These are phyloP conservation scores for Megamerina dolium DNA, from an alignment of 2,888 invertebrate genomes.

Conservation along the genomic window DNA sequence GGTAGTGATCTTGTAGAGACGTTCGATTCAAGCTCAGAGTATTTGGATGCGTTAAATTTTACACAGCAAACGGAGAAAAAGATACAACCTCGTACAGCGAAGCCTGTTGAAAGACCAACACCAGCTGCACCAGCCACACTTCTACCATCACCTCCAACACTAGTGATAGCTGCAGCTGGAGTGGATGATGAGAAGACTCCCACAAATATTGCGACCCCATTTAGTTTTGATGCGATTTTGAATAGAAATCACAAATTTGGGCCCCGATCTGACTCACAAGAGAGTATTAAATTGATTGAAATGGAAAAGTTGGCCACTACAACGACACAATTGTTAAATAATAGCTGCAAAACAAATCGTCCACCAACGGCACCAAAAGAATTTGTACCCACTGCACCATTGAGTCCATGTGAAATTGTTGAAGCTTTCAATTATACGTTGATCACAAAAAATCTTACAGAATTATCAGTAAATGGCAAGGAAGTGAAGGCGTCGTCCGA, in stretches of 20 bases:
- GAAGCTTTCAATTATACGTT: constrained; percentile 35
- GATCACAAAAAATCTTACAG: constrained; percentile 27
- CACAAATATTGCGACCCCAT: constrained; percentile 34
- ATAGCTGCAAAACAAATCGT: not conserved
- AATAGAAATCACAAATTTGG: constrained; percentile 23
- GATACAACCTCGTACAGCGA: constrained; percentile 19
- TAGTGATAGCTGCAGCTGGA: not conserved
- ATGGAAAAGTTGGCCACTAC: constrained; percentile 30
- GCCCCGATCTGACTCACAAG: constrained; percentile 21
- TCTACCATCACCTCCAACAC: not conserved
- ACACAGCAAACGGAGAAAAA: constrained; percentile 20
- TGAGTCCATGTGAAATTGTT: constrained; percentile 28
- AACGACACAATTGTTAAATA: constrained; percentile 1
- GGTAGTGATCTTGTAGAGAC: constrained; percentile 45
- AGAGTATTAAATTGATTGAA: constrained; percentile 32
- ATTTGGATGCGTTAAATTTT: constrained; percentile 26
- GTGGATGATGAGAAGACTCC: constrained; percentile 39
- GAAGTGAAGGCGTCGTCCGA: constrained; percentile 6
- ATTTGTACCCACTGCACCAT: constrained; percentile 32
- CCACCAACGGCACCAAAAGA: constrained; percentile 24
- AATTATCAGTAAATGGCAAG: not conserved
- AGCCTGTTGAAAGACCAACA: constrained; percentile 14
- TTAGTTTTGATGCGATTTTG: constrained; percentile 31
- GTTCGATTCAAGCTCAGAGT: constrained; percentile 35
- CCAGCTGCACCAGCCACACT: constrained; percentile 7